Evolutionary conservation across 2,113 vertebrate species (phyloP).

Genomic region (Ptilorrhoa leucosticta): DNA sequence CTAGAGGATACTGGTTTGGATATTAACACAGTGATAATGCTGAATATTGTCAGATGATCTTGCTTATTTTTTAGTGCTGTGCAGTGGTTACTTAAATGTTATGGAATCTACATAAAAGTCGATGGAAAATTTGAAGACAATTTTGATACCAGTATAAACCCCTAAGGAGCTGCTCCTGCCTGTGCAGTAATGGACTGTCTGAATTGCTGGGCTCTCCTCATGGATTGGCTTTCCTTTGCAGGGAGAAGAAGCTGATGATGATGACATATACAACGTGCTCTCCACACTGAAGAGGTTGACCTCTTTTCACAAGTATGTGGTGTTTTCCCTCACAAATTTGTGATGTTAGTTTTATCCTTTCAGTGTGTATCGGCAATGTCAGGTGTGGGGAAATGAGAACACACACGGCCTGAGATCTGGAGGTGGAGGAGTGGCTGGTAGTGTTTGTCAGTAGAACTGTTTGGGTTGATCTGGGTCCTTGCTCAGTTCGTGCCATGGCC

Average conservation of each 20-base stretch:
- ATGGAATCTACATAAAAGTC: not conserved
- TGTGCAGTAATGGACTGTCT: not conserved
- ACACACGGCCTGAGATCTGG: not conserved
- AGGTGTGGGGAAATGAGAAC: not conserved
- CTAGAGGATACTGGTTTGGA: not conserved
- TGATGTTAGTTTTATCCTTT: not conserved
- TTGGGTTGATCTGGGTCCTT: not conserved
- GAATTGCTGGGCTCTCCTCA: not conserved
- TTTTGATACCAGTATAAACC: not conserved
- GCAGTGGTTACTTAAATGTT: not conserved
- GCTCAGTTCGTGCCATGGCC: not conserved
- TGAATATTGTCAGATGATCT: not conserved
- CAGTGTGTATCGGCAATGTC: not conserved
- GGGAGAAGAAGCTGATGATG: slow-evolving; percentile 97
- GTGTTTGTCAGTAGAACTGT: not conserved
- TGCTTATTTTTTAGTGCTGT: not conserved
- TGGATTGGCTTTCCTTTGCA: slow-evolving; percentile 58
- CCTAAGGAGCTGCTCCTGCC: not conserved
- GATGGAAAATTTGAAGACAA: not conserved
- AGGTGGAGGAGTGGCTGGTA: not conserved
- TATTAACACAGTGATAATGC: not conserved
- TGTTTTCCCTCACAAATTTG: not conserved
- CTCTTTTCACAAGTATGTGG: slow-evolving; percentile 95
- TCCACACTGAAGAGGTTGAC: slow-evolving; percentile 95
- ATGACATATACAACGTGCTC: slow-evolving; percentile 97